Conservation (phyloP, 2,888 invertebrate species). For the Dasysyrphus tricinctus region DNA sequence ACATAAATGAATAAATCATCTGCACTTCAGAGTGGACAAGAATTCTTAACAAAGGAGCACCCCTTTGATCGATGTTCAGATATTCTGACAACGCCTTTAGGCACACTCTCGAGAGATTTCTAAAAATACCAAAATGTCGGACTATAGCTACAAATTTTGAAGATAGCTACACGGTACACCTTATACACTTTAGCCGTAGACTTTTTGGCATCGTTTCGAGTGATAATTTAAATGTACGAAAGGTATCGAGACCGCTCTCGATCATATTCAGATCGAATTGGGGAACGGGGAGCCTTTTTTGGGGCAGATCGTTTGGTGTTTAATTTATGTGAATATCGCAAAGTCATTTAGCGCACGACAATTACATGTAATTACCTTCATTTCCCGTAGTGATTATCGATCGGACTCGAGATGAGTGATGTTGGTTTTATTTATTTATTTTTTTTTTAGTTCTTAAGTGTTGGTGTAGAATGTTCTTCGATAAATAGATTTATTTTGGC, state of each 20-base stretch:
- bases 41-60: slow-evolving; percentile 63
- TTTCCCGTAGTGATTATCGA: slow-evolving; percentile 67
- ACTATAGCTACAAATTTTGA: not conserved
- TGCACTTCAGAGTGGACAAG: slow-evolving; percentile 53
- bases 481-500: slow-evolving; percentile 59
- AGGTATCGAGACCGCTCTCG: slow-evolving; percentile 63
- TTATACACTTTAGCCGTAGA: slow-evolving; percentile 43
- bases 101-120: slow-evolving; percentile 16
- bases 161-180: not conserved
- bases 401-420: slow-evolving; percentile 8
- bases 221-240: slow-evolving; percentile 66
- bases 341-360: slow-evolving; percentile 74
- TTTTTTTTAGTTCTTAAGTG: not conserved
- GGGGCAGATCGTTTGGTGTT: slow-evolving; percentile 46
- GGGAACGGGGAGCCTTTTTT: slow-evolving; percentile 18
- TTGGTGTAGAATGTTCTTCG: slow-evolving; percentile 6
- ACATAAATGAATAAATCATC: slow-evolving; percentile 70
- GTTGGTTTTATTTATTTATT: not conserved
- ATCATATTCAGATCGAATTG: slow-evolving; percentile 61
- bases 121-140: slow-evolving; percentile 52
- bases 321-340: slow-evolving; percentile 72
- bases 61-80: slow-evolving; percentile 62
- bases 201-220: slow-evolving; percentile 68
- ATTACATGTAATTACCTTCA: slow-evolving; percentile 71
- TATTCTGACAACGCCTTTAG: slow-evolving; percentile 55